Evolutionary conservation across 1,140 invertebrate species (phyloP).

Genomic region (Calosoma granatense): DNA sequence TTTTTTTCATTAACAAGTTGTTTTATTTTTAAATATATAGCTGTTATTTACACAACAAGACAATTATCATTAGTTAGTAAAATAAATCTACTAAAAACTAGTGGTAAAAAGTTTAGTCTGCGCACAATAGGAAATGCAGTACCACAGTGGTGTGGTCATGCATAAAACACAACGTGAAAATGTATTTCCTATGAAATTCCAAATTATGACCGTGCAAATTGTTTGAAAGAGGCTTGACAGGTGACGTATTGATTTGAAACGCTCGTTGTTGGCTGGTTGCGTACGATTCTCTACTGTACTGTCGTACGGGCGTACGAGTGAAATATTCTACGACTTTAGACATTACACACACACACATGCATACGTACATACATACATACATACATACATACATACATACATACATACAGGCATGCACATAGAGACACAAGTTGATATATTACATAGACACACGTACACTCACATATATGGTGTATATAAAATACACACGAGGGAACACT

Average conservation of each 20-base stretch:
- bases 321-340: neutral
- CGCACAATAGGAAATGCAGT: neutral
- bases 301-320: too few species aligned
- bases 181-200: neutral
- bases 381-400: neutral
- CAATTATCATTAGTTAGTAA: too few species aligned
- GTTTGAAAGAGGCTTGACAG: neutral
- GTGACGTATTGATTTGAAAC: neutral
- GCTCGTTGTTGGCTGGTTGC: too few species aligned
- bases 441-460: too few species aligned
- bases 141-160: neutral
- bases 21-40: too few species aligned
- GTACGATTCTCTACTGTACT: too few species aligned
- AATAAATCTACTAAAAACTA: too few species aligned
- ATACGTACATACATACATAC: neutral
- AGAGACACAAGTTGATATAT: neutral
- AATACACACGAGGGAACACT: neutral
- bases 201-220: neutral
- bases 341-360: neutral
- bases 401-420: neutral
- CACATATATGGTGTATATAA: too few species aligned
- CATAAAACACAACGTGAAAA: neutral
- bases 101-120: neutral
- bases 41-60: too few species aligned
- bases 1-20: neutral